Evolutionary conservation across 2,113 vertebrate genomes (phyloP).

Genomic region (Polyodon spathula): DNA sequence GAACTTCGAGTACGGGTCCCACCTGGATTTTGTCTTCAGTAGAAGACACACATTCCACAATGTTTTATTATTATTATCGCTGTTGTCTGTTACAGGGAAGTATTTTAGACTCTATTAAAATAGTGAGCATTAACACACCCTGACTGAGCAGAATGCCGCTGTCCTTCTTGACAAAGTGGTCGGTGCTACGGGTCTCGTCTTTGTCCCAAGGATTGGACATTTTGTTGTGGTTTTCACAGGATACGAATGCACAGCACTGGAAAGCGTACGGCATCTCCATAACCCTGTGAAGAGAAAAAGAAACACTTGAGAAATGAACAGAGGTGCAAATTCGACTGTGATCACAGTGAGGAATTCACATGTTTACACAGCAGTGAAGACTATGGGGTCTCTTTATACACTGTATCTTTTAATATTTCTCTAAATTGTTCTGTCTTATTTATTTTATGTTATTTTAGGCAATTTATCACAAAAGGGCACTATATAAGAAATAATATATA

Average conservation of each 20-base stretch:
- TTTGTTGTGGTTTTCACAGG: conserved; percentile 61
- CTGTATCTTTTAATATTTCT: no score
- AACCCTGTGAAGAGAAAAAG: conserved; percentile 51
- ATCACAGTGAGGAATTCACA: neutral
- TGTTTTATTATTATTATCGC: no score
- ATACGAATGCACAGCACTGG: conserved; percentile 82
- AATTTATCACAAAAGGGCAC: no score
- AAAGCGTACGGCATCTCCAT: conserved; percentile 91
- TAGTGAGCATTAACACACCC: conserved; percentile 44
- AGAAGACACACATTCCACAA: no score
- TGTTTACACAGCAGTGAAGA: neutral
- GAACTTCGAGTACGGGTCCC: no score
- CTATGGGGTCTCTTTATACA: neutral
- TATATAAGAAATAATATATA: no score
- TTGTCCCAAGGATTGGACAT: conserved; percentile 54
- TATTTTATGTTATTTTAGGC: no score
- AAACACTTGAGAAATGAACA: neutral
- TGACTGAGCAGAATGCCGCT: conserved; percentile 50
- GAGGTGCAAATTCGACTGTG: no score
- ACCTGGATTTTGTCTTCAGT: no score
- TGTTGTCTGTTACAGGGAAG: no score
- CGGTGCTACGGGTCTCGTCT: conserved; percentile 56
- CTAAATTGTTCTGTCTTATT: no score
- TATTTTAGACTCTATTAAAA: no score
- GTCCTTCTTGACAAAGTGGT: conserved; percentile 57